Evolutionary conservation across 2,888 invertebrate genomes (phyloP), one percentile per base, ranked within the genome.

Genomic region (Drosophila leonis): DNA sequence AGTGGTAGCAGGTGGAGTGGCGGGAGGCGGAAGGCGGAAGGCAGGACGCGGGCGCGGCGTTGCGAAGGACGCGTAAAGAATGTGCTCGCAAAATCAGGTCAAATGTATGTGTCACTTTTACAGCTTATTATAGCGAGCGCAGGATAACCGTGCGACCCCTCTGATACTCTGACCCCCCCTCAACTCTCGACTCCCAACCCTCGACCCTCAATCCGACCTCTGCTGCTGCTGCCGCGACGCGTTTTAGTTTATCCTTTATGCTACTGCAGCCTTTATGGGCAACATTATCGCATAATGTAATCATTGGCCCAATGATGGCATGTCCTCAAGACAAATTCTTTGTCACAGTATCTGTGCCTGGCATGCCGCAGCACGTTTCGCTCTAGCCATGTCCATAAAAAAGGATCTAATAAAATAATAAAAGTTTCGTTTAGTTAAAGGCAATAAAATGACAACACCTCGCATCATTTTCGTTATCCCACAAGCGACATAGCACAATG

Each of bases 271-370:
- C 78, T 82, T 86, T 86, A 87, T 78, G 87, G 74, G 76, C 84
- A 78, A 83, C 90, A 87, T 87, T 87, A 90, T 87, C 86, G 90
- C 90, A 87, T 87, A 89, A 90, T 87, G 90, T 87, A 87, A 90
- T 87, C 86, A 89, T 87, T 90, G 89, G 80, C 79, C 70, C 90
- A 84, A 89, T 78, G 80, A 88, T 90, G 89, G 76, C 88, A 86
- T 86, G 84, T 86, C 86, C 90, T 87, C 68, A 82, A 90, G 87
- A 87, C 90, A 87, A 83, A 90, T 87, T 90, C 89, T 85, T 85
- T 85, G 88, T 89, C 70, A 78, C 66, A 66, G 42, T 37, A 35
- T 57, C 44, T 44, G n/a, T 35, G 44, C 24, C 57, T 39, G 10
- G 39, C 62, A 27, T 27, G 35, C 46, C 57, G 20, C 29, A 35